A percentile compares a stretch with the other conserved stretches of the same genome.
These are phyloP conservation scores for Dascyllus trimaculatus DNA, from an alignment of 2,113 vertebrate genomes.

Conservation along the genomic window DNA sequence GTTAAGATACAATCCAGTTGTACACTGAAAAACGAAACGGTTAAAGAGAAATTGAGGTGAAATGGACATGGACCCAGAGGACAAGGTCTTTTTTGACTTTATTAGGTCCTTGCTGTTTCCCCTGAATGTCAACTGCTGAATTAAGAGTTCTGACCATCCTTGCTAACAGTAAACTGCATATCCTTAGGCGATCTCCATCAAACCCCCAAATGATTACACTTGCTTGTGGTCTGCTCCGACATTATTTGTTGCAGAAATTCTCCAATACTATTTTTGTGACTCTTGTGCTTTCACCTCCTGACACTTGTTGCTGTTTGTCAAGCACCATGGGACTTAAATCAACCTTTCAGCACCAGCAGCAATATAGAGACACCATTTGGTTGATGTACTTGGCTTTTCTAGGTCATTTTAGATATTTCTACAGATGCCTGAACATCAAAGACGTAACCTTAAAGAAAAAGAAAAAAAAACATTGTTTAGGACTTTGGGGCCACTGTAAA, in stretches of 20 bases:
- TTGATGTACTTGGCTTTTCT: neutral
- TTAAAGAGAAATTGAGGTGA: neutral
- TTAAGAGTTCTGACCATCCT: conserved; percentile 6
- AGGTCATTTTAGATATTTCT: neutral
- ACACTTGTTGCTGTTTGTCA: conserved; percentile 1
- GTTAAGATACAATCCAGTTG: neutral
- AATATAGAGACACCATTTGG: neutral
- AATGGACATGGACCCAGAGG: neutral
- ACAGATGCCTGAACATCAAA: neutral
- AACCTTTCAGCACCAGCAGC: neutral
- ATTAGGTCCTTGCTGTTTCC: conserved; percentile 17
- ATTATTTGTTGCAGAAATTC: conserved; percentile 23
- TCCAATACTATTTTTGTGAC: conserved; percentile 18
- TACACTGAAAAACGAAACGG: neutral
- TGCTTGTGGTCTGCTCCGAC: conserved; percentile 13
- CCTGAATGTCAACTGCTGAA: conserved; percentile 17
- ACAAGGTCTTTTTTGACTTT: neutral
- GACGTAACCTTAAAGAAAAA: neutral
- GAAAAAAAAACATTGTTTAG: neutral
- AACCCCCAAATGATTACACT: conserved; percentile 23
- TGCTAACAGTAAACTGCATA: conserved; percentile 8
- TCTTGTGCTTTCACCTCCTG: conserved; percentile 3
- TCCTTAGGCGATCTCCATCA: conserved; percentile 27
- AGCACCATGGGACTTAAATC: neutral
- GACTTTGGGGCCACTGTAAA: too few species aligned